Percentiles rank a stretch among this genome's conserved stretches.
Evolutionary conservation across 2,113 vertebrate genomes (phyloP).

Genomic region (Aepyceros melampus): DNA sequence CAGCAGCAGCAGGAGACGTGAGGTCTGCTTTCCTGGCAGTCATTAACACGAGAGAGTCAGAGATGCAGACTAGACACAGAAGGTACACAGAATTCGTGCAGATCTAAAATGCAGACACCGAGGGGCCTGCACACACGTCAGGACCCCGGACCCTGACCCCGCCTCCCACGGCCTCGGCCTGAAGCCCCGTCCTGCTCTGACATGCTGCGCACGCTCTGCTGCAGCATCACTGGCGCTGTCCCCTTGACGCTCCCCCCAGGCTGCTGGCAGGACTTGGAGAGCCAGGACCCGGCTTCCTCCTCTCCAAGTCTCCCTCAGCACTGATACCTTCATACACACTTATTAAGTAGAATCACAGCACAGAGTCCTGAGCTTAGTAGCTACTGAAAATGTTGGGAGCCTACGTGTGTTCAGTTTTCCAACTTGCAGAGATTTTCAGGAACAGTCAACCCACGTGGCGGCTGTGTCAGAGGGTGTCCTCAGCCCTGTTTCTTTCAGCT

Average conservation of each 20-base stretch:
- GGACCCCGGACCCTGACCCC: not conserved
- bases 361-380: fast-evolving
- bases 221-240: not conserved
- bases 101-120: not conserved
- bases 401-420: not conserved
- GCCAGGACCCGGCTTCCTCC: not conserved
- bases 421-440: not conserved
- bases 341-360: not conserved
- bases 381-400: not conserved
- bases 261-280: not conserved
- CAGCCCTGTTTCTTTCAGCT: not conserved
- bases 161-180: fast-evolving
- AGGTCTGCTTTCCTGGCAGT: not conserved
- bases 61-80: not conserved
- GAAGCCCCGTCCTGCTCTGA: not conserved
- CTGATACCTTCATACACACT: fast-evolving
- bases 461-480: fast-evolving
- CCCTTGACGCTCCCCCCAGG: fast-evolving
- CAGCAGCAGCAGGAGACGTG: not conserved
- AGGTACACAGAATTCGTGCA: not conserved
- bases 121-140: not conserved
- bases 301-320: not conserved
- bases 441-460: not conserved
- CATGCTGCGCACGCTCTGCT: fast-evolving
- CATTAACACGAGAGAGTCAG: not conserved